Base-by-base conservation (phyloP, 2,113 vertebrate species). In the Lepus timidus region DNA sequence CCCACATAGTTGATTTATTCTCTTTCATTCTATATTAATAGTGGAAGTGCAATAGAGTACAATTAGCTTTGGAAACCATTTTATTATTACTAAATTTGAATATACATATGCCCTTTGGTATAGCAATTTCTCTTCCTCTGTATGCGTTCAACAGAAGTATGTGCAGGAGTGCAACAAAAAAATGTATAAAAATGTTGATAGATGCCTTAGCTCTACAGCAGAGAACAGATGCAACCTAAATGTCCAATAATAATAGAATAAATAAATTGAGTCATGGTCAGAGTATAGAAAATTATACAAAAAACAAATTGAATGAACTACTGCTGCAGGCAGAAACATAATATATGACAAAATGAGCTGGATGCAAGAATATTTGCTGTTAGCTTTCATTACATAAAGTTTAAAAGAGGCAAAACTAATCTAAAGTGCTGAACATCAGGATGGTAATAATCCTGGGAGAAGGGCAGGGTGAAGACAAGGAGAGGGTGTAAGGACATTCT, bases 81-180 rank as follows among this genome's bases (percentile, higher is more conserved):
- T 82, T 61, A 62, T 88, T 61, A 86, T 55, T 73, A 82, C 2
- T 71, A 93, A 85, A 93, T 95, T 88, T 87, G 33, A 88, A 87
- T 74, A 85, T 55, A 55, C 3, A 58, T 64, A 27, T 27, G 25
- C 55, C 14, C 20, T 58, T 92, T 65, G 29, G 33, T 82, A 27
- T 62, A 83, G 16, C 31, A 78, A 61, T 70, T 64, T 92, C 22
- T 90, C 27, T 76, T 44, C 6, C 22, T 93, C 19, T 44, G 0
- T 83, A 49, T 76, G 49, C 81, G 67, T 87, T 84, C 78, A 83
- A 10, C 20, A 91, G 23, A 84, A 74, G 84, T 87, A 0, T 61
- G 44, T 79, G 4, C 17, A 52, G 6, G 29, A 23, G 10, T 64
- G 3, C n/a, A 11, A 81, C n/a, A 70, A 68, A 70, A 68, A 52